These are phyloP conservation scores for Sinocyclocheilus rhinocerous DNA, from an alignment of 2,113 vertebrate genomes.

Conservation along the genomic window DNA sequence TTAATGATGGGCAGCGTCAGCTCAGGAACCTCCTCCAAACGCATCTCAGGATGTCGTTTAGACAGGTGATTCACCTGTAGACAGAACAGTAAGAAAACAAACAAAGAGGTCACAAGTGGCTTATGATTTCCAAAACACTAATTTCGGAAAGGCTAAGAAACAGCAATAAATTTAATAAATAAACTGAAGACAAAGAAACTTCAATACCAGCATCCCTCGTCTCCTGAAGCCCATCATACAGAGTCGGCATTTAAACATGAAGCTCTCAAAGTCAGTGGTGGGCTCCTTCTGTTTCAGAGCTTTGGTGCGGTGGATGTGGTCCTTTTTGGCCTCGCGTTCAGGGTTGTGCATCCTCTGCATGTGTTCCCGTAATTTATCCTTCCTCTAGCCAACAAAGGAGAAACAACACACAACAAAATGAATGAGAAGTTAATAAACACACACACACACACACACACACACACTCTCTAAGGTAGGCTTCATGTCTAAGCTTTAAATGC, in stretches of 20 bases:
- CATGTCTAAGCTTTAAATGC: neutral
- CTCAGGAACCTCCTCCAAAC: constrained; percentile 96
- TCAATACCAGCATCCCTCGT: constrained; percentile 93
- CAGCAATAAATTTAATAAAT: neutral
- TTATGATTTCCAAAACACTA: neutral
- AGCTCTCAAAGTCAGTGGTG: constrained; percentile 93
- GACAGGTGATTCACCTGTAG: constrained; percentile 97
- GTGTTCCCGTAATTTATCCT: constrained; percentile 96
- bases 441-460: neutral
- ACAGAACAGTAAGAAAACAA: neutral
- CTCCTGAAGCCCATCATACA: constrained; percentile 99
- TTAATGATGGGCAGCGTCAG: constrained; percentile 97
- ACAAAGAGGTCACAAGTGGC: neutral
- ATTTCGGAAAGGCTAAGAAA: neutral
- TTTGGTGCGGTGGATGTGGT: constrained; percentile 91
- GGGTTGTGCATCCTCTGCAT: constrained; percentile 99
- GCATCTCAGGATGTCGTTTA: constrained; percentile 97
- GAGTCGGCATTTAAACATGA: constrained; percentile 95
- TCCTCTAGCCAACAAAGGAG: constrained; percentile 76
- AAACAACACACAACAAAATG: neutral
- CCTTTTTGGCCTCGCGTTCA: constrained; percentile 94
- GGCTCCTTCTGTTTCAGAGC: constrained; percentile 91
- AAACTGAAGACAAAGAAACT: neutral
- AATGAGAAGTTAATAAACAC: neutral
- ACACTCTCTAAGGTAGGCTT: neutral